These are phyloP conservation scores for Drosophila seguyi DNA, from an alignment of 1,140 invertebrate genomes.

Conservation along the genomic window DNA sequence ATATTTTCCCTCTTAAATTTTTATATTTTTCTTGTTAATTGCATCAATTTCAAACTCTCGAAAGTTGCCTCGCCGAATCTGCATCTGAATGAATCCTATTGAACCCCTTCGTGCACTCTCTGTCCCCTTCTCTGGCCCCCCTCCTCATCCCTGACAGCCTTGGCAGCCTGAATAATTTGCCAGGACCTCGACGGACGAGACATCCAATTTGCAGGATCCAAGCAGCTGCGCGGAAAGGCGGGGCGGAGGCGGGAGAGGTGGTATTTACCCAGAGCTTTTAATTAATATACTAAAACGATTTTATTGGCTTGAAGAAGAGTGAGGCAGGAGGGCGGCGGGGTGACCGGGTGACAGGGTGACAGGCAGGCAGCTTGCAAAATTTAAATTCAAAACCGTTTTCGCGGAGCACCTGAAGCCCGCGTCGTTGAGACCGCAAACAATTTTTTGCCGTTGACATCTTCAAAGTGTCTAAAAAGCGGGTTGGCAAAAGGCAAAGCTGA, in stretches of 20 bases:
- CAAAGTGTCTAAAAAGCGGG: conserved; percentile 59
- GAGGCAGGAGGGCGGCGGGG: conserved; percentile 6
- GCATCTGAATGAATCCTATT: conserved; percentile 24
- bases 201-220: conserved; percentile 39
- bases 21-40: background rate
- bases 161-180: conserved; percentile 40
- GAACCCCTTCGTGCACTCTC: background rate
- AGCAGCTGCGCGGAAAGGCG: conserved; percentile 19
- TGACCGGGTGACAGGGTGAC: background rate
- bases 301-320: conserved; percentile 51
- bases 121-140: no score
- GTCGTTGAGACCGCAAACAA: conserved; percentile 55
- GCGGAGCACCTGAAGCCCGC: conserved; percentile 33
- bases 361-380: conserved; percentile 35
- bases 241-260: background rate
- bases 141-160: background rate
- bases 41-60: background rate
- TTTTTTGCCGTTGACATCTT: conserved; percentile 62
- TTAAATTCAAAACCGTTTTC: conserved; percentile 60
- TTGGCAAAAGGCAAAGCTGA: background rate
- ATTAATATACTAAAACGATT: conserved; percentile 83
- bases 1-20: background rate
- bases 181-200: conserved; percentile 8
- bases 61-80: background rate
- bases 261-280: conserved; percentile 76